Conservation (phyloP, 2,888 invertebrate species). For the Cheilosia vernalis region DNA sequence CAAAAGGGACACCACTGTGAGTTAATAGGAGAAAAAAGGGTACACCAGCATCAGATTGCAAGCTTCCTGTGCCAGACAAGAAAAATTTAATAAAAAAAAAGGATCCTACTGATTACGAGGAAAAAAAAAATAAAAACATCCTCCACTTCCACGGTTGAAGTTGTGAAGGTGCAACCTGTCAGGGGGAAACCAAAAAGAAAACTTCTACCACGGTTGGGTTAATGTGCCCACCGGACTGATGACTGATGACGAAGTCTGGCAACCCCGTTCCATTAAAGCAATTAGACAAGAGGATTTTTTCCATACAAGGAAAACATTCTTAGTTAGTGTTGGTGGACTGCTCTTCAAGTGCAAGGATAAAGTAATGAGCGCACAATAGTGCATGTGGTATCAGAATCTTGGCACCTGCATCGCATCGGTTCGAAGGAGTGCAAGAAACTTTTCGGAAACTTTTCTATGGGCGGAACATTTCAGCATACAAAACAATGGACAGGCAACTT, state of each 20-base stretch:
- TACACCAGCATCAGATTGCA: constrained; percentile 35
- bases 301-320: constrained; percentile 8
- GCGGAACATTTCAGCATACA: background rate
- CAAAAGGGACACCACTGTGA: constrained; percentile 6
- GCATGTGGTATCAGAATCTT: constrained; percentile 48
- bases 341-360: constrained; percentile 37
- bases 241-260: constrained; percentile 23
- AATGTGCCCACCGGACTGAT: constrained; percentile 46
- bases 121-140: constrained; percentile 7
- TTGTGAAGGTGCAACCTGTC: constrained; percentile 51
- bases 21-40: constrained; percentile 19
- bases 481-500: constrained; percentile 27
- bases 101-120: constrained; percentile 27
- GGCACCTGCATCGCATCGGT: constrained; percentile 46
- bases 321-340: constrained; percentile 28
- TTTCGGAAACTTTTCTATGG: constrained; percentile 14
- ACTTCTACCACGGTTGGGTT: constrained; percentile 57
- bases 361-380: constrained; percentile 43
- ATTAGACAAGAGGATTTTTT: constrained; percentile 48
- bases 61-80: constrained; percentile 63
- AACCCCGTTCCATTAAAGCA: constrained; percentile 65
- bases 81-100: constrained; percentile 39
- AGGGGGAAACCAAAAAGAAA: constrained; percentile 49
- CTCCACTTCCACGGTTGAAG: background rate
- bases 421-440: constrained; percentile 18